phyloP scores from a whole-genome alignment of 2,113 vertebrate species.

The Phaethon lepturus region DNA sequence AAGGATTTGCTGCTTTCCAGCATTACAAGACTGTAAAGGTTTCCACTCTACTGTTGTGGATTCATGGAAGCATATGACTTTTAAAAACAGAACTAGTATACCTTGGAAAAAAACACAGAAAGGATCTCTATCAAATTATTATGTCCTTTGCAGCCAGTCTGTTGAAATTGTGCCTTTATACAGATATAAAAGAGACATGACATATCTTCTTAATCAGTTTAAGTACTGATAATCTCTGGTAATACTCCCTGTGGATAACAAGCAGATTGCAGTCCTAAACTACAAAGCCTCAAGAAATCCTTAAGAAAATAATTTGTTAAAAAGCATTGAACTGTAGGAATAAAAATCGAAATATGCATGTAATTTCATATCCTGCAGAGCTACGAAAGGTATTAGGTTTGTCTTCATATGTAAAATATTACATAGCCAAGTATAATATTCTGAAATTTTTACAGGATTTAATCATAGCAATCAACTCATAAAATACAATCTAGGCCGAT shows the following conservation, averaged over 20 bases:
- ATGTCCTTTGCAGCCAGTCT: background rate
- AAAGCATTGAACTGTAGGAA: conserved; percentile 32
- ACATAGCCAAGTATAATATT: background rate
- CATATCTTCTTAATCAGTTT: conserved; percentile 54
- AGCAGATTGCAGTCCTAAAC: conserved; percentile 55
- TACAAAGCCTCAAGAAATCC: conserved; percentile 54
- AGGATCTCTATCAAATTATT: background rate
- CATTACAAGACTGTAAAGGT: background rate
- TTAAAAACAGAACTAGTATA: background rate
- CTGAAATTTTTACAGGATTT: background rate
- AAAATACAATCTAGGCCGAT: conserved; percentile 15
- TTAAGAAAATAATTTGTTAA: conserved; percentile 66
- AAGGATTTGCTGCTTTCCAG: background rate
- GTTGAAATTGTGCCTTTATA: background rate
- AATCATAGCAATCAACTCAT: conserved; percentile 23
- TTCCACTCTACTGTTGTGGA: background rate
- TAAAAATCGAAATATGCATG: conserved; percentile 26
- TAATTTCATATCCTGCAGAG: conserved; percentile 36
- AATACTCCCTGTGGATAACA: conserved; percentile 50
- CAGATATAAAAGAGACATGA: background rate
- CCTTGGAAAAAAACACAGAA: background rate
- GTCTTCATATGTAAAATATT: background rate
- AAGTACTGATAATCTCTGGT: conserved; percentile 59
- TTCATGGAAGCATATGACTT: background rate
- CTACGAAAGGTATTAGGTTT: background rate